These are phyloP conservation scores for Sturnus vulgaris DNA, from an alignment of 2,113 vertebrate genomes.

Conservation along the genomic window DNA sequence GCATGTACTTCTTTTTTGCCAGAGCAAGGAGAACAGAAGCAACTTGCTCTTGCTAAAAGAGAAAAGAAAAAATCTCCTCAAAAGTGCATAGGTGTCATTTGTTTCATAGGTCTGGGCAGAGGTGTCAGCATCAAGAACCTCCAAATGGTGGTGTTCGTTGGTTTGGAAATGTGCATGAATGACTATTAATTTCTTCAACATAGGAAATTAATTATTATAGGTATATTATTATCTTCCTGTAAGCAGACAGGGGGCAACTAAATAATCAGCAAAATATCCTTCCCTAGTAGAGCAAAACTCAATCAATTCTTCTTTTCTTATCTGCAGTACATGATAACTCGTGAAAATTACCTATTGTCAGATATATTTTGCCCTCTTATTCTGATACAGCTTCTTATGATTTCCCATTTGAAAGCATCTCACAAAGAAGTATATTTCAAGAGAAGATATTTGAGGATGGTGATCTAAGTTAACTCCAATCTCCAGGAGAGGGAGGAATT, in stretches of 20 bases:
- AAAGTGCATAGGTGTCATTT: not conserved
- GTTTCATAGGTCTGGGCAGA: not conserved
- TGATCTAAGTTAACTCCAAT: not conserved
- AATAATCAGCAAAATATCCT: not conserved
- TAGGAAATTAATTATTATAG: not conserved
- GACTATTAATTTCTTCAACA: not conserved
- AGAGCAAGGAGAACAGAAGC: not conserved
- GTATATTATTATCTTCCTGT: not conserved
- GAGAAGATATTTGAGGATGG: not conserved
- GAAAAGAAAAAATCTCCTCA: not conserved
- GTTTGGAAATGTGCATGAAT: not conserved
- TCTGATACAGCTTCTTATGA: not conserved
- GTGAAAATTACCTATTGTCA: not conserved
- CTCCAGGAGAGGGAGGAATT: not conserved
- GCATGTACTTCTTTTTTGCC: not conserved
- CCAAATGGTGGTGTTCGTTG: not conserved
- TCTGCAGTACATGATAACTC: not conserved
- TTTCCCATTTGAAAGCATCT: not conserved
- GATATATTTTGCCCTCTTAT: not conserved
- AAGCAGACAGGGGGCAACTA: not conserved
- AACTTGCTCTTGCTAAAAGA: not conserved
- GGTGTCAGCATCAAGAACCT: not conserved
- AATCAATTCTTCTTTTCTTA: not conserved
- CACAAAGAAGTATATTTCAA: not conserved
- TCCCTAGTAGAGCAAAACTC: not conserved